Conservation (phyloP, 2,888 invertebrate species). For the Aspidiotus rigidus region DNA sequence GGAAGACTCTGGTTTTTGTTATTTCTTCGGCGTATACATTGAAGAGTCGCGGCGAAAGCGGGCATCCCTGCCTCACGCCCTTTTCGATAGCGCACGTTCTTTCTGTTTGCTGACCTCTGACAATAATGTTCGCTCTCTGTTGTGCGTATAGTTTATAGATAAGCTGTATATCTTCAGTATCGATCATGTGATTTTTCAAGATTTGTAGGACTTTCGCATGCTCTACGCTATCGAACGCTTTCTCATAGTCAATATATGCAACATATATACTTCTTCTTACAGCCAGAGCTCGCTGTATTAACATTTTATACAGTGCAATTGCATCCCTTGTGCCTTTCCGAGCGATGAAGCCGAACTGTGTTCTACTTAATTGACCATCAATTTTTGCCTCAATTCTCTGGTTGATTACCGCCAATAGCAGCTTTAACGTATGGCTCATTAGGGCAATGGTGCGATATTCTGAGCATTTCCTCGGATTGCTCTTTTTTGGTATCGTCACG, state of each 20-base stretch:
- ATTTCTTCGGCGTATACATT: constrained; percentile 3
- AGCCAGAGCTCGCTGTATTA: no score
- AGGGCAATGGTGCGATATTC: constrained; percentile 36
- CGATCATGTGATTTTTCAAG: constrained; percentile 5
- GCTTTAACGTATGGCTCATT: constrained; percentile 37
- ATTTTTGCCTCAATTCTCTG: no score
- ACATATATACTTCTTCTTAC: no score
- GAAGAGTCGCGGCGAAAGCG: constrained; percentile 5
- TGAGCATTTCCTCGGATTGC: constrained; percentile 35
- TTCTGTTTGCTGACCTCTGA: no score
- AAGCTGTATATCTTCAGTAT: constrained; percentile 15
- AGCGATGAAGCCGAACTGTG: no score
- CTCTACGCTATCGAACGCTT: constrained; percentile 17
- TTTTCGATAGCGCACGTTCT: no score
- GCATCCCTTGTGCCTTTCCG: no score
- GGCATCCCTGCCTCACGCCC: constrained; percentile 8
- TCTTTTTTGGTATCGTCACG: constrained; percentile 36
- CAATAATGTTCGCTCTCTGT: constrained; percentile 3
- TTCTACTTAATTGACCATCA: no score
- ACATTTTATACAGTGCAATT: no score
- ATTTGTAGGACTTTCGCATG: constrained; percentile 19
- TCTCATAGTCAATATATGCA: constrained; percentile 27
- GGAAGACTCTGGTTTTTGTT: no score
- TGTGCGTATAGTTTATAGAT: constrained; percentile 2
- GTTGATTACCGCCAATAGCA: constrained; percentile 36